Base-by-base conservation (phyloP, 1,140 invertebrate genomes). In the Trachelipus rathkii region DNA sequence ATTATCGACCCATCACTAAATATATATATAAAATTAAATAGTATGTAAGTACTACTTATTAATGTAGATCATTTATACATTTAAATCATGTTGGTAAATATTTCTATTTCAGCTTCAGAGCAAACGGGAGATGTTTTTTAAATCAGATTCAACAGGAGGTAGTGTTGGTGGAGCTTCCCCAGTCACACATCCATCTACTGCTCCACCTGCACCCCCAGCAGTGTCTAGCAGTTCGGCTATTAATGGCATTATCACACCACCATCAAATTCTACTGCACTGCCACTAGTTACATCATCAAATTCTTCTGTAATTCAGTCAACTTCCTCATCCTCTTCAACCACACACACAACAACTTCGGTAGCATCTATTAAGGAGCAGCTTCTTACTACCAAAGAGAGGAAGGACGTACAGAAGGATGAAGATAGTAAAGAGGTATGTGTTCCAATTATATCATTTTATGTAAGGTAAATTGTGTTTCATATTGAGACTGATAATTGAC, bases 41-140 rank as follows among this genome's bases (percentile, higher is more conserved):
- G 33, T 33, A 33, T 33, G 6, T 33, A 33, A 33, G 33, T 33
- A 33, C 2, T 3, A 33, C 6, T 3, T 33, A 33, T 33, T 3
- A 3, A 33, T 33, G 6, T 33, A 33, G 33, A 33, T 6, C 33
- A 33, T 33, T 33, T 33, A 33, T 33, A 3, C 33, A 33, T 33
- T 50, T 50, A 15, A 60, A 60, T 60, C 8, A 60, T 15, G 3
- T 60, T 60, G 50, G 11, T 23, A 10, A 19, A n/a, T 74, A 83
- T 83, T 78, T 81, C 77, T 69, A 75, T 88, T 88, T 43, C 87
- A 92, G 91, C 88, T 92, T 84, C 91, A 91, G 86, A 89, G 88
- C 84, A 92, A 92, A 86, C 88, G 91, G 74, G 91, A 92, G 85
- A 85, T 91, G 82, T 92, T 92, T 85, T 92, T 92, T 86, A 92